A percentile compares a stretch with the other conserved stretches of the same genome.
phyloP scores from a whole-genome alignment of 1,140 invertebrate species.

The Pteromalus puparum region DNA sequence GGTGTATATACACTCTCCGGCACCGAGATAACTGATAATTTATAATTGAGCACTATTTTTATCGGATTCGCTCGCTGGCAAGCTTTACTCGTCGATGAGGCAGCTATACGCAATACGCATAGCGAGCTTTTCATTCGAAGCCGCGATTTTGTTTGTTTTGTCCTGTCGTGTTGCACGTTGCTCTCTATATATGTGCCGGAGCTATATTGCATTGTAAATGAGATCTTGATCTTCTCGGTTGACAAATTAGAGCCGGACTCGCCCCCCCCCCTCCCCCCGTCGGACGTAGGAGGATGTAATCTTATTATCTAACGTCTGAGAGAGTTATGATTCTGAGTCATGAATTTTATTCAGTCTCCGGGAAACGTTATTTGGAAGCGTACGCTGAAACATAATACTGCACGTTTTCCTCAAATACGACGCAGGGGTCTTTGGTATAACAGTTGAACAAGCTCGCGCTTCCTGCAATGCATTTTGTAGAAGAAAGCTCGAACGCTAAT shows the following conservation, averaged over 20 bases:
- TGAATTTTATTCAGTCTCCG: neutral
- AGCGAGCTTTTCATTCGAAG: neutral
- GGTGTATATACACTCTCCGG: neutral
- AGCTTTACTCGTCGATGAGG: neutral
- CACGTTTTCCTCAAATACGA: neutral
- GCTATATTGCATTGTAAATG: too few relatives aligned
- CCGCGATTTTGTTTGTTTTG: too few relatives aligned
- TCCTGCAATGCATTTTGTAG: neutral
- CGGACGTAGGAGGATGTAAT: neutral
- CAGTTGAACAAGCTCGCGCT: neutral
- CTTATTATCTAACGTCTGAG: neutral
- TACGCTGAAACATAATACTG: neutral
- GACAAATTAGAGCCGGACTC: neutral
- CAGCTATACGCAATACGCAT: neutral
- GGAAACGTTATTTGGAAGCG: conserved; percentile 3
- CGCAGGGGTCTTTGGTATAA: neutral
- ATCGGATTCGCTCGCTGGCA: neutral
- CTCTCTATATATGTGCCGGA: too few relatives aligned
- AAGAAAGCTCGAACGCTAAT: neutral
- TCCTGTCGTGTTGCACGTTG: too few relatives aligned
- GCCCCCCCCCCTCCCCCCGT: too few relatives aligned
- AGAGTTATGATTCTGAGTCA: neutral
- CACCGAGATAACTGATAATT: neutral
- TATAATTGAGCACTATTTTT: neutral
- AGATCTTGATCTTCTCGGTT: neutral